Base-by-base conservation (phyloP, 2,113 vertebrate genomes). In the Merops nubicus region DNA sequence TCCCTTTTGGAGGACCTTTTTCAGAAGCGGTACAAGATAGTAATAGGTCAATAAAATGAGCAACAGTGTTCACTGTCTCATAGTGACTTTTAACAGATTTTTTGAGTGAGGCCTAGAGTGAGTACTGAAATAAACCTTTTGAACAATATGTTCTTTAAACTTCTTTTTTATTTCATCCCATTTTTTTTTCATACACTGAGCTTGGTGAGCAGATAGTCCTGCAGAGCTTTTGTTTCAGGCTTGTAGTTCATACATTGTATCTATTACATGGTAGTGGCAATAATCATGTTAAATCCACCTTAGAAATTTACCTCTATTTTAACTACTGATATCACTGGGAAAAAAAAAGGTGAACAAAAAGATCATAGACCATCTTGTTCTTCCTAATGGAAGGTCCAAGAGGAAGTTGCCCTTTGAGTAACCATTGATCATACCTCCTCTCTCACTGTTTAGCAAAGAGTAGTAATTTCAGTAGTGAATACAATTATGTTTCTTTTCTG, bases 391-490 rank as follows among this genome's bases (percentile, higher is more conserved):
- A 89, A 78, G 10, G 29, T 20, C 15, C 23, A 68, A 53, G 62
- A 45, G 83, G 14, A 85, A 33, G 31, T 1, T 48, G 8, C 9
- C 33, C 34, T 20, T 7, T 51, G 23, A 72, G 31, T 51, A 43
- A 72, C 19, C 0, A 0, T 26, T 86, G 26, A 56, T 22, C 17
- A 16, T 28, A 65, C 3, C 4, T 48, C 5, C 17, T 76, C n/a
- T 12, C 15, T 75, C 4, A 2, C 29, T 21, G 5, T 36, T 83
- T 42, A 79, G 36, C 5, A 36, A 7, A 45, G 11, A 11, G 10
- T 3, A 29, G 8, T 11, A 57, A 18, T 82, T 75, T 78, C 70
- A 45, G 25, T 13, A 65, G 15, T 9, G 53, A 75, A 45, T 19
- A 74, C 5, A 53, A 57, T 68, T 54, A 18, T 29, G 3, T 67